phyloP scores from a whole-genome alignment of 2,113 vertebrate species.

The Podocnemis expansa region DNA sequence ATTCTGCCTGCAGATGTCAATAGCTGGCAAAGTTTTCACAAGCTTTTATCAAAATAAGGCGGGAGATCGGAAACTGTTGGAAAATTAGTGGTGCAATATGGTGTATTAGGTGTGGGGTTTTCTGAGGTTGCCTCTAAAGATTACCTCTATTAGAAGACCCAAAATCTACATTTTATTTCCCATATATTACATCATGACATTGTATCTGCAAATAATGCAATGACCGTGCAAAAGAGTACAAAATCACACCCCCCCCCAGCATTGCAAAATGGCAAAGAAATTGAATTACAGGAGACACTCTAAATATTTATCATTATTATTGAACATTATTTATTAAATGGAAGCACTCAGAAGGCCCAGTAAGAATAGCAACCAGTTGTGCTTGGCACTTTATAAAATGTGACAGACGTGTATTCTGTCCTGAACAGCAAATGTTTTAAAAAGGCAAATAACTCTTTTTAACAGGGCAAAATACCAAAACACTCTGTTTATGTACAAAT shows the following conservation, averaged over 20 bases:
- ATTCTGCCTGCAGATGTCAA: rapidly evolving
- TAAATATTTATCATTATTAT: not conserved
- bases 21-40: not conserved
- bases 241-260: not conserved
- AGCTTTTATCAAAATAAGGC: rapidly evolving
- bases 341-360: not conserved
- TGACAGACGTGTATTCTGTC: not conserved
- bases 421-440: not conserved
- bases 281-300: not conserved
- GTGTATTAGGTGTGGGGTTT: not conserved
- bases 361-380: not conserved
- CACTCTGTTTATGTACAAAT: not conserved
- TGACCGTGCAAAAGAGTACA: not conserved
- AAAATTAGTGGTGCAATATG: not conserved
- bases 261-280: not conserved
- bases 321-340: not conserved
- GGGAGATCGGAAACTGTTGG: not conserved
- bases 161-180: not conserved
- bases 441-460: not conserved
- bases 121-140: not conserved
- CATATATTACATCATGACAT: not conserved
- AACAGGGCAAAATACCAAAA: not conserved
- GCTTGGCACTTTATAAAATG: not conserved
- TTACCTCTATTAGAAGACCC: not conserved
- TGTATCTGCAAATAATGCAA: not conserved